phyloP scores from a whole-genome alignment of 2,113 vertebrate species.

The Megaleporinus macrocephalus region DNA sequence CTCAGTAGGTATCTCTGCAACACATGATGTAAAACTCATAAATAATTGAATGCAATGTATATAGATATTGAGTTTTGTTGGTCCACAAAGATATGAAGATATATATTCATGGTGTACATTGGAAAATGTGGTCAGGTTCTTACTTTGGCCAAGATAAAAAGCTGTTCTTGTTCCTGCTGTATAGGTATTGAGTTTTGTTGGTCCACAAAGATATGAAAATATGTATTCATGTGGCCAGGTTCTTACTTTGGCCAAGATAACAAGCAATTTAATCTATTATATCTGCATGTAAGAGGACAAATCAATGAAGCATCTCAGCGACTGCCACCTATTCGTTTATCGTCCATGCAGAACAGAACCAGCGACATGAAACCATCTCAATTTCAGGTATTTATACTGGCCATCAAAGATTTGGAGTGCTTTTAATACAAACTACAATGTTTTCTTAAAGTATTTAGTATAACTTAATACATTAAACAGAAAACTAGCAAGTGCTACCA shows the following conservation, averaged over 20 bases:
- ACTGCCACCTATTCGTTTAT: slow-evolving; percentile 28
- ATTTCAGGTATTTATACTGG: no score
- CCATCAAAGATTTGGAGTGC: no score
- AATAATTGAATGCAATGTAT: background rate
- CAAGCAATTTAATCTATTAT: slow-evolving; percentile 40
- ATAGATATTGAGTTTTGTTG: background rate
- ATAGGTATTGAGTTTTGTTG: background rate
- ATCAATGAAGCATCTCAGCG: slow-evolving; percentile 35
- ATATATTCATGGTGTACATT: background rate
- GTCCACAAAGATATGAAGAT: background rate
- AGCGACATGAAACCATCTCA: background rate
- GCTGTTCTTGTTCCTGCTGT: slow-evolving; percentile 26
- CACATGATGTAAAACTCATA: background rate
- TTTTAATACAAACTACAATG: no score
- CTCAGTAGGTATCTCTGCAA: no score
- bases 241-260: no score
- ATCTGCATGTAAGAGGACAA: slow-evolving; percentile 25
- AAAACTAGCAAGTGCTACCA: no score
- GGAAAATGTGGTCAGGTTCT: no score
- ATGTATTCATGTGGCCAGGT: no score
- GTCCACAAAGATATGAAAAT: background rate
- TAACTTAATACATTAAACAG: no score
- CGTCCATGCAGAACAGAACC: slow-evolving; percentile 1
- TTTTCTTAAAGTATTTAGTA: no score
- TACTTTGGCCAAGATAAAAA: no score